Conservation (phyloP, 2,888 invertebrate species). For the Pharmacophagus antenor region DNA sequence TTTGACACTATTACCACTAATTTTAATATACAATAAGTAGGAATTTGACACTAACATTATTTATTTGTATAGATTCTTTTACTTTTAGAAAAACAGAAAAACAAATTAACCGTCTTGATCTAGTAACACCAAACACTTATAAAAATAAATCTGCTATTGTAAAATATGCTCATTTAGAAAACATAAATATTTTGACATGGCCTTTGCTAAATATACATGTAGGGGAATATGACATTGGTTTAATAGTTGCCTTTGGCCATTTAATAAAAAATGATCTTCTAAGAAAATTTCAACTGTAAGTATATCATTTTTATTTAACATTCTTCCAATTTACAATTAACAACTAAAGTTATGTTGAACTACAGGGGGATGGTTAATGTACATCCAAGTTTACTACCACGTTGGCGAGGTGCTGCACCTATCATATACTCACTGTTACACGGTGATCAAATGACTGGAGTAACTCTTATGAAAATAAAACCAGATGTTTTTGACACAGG, state of each 20-base stretch:
- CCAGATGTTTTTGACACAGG: slow-evolving; percentile 92
- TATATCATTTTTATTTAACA: slow-evolving; percentile 36
- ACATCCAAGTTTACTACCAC: slow-evolving; percentile 94
- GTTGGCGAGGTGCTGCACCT: slow-evolving; percentile 97
- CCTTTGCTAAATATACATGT: slow-evolving; percentile 69
- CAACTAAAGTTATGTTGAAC: slow-evolving; percentile 32
- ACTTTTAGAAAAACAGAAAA: slow-evolving; percentile 75
- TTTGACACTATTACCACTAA: too few species aligned
- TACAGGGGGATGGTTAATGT: slow-evolving; percentile 95
- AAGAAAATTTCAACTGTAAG: slow-evolving; percentile 90
- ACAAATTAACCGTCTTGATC: slow-evolving; percentile 80
- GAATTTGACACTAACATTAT: too few species aligned
- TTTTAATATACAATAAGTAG: too few species aligned
- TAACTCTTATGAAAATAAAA: slow-evolving; percentile 93
- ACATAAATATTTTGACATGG: slow-evolving; percentile 85
- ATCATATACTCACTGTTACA: slow-evolving; percentile 91
- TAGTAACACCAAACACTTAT: slow-evolving; percentile 85
- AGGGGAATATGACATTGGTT: slow-evolving; percentile 88
- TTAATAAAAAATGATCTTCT: slow-evolving; percentile 90
- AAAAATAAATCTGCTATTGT: slow-evolving; percentile 83
- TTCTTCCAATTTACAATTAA: background rate
- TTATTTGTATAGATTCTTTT: slow-evolving; percentile 12
- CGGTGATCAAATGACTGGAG: slow-evolving; percentile 90
- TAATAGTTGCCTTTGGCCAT: slow-evolving; percentile 96
- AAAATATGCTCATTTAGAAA: slow-evolving; percentile 83